Evolutionary conservation across 1,140 invertebrate species (phyloP), one percentile per base, ranked within the genome.

Genomic region (Drosophila truncata): DNA sequence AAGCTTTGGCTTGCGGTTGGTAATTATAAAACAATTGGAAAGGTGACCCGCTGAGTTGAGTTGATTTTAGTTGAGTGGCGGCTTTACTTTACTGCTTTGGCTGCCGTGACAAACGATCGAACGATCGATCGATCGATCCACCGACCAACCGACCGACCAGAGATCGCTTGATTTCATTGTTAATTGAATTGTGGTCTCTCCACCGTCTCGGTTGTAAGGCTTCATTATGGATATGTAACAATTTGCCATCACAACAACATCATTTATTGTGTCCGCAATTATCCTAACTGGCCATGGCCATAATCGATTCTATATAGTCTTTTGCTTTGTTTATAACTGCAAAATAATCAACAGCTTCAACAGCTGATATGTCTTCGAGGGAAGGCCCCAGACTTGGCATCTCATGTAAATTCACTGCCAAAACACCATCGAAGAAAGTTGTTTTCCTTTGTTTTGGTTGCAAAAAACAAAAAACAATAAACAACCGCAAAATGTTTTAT

Each of bases 1-100:
- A 82, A 83, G 62, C 63, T 42, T 33, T 39, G 31, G 41, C 20
- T 54, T 67, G 74, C 50, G 54, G 58, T 27, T 23, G 44, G 76
- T 66, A 87, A 87, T 87, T 88, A 87, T 66, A 77, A 87, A 87
- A 88, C 84, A 87, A 88, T 83, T 83, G 76, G 83, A 87, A 87
- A 83, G 83, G 84, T 83, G 83, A 72, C 52, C 69, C 35, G 52
- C 66, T 31, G 42, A 37, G 62, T 66, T 67, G 60, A 37, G 61
- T 67, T 20, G 64, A 67, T 62, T 42, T 61, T 35, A 61, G 58
- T 35, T 62, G 55, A 46, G 39, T 62, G 62, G 39, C 37, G 37
- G 37, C 11, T 11, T 13, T 33, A 33, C 20, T 46, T 46, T 46
- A 46, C n/a, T 23, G 49, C 49, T 37, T 37, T 39, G 27, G 39